phyloP scores from a whole-genome alignment of 2,888 invertebrate genomes.

The Pedicia rivosa region DNA sequence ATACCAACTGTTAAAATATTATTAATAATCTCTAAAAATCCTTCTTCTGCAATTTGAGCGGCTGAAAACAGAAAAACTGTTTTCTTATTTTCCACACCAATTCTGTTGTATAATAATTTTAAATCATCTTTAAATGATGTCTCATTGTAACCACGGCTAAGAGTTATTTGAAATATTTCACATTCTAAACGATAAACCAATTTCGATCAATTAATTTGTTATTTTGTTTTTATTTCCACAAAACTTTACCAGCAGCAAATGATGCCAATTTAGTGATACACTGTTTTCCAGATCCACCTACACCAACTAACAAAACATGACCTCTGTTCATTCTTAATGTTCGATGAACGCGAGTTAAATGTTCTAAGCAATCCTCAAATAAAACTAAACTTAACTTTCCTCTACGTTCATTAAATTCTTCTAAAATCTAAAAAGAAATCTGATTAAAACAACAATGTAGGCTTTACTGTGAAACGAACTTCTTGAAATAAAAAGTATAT shows the following conservation, averaged over 20 bases:
- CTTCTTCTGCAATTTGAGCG: conserved; percentile 65
- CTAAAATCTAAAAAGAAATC: conserved; percentile 44
- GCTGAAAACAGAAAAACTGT: conserved; percentile 73
- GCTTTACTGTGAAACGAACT: conserved; percentile 29
- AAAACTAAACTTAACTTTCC: conserved; percentile 64
- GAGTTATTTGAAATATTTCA: conserved; percentile 64
- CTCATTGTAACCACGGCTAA: conserved; percentile 78
- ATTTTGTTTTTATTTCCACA: not conserved
- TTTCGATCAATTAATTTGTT: conserved; percentile 1
- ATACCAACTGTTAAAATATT: conserved; percentile 82
- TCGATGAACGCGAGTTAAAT: conserved; percentile 74
- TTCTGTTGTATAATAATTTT: conserved; percentile 56
- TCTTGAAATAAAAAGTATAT: conserved; percentile 78
- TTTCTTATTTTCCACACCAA: conserved; percentile 64
- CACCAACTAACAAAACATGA: conserved; percentile 72
- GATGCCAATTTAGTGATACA: conserved; percentile 63
- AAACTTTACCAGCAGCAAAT: conserved; percentile 53
- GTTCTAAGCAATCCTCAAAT: conserved; percentile 85
- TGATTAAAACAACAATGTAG: not conserved
- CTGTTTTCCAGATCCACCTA: conserved; percentile 81
- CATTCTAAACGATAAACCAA: conserved; percentile 35
- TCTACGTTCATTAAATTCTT: conserved; percentile 66
- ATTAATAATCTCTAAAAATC: conserved; percentile 79
- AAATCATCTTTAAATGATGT: conserved; percentile 71
- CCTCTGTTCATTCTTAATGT: conserved; percentile 69